Conservation (phyloP, 1,140 invertebrate genomes). For the Procambarus clarkii region DNA sequence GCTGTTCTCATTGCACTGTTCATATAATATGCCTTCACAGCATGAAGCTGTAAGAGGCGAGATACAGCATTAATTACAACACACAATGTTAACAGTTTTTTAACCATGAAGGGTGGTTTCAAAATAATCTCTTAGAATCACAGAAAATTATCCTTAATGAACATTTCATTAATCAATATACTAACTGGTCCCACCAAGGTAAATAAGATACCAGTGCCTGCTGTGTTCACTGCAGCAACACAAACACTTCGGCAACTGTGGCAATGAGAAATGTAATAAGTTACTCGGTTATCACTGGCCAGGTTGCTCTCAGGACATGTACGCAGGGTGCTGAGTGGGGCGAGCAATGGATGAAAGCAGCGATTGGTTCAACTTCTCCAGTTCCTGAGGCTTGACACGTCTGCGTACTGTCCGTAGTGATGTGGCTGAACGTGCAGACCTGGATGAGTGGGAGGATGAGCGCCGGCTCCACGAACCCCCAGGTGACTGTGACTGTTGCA, state of each 20-base stretch:
- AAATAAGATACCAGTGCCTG: not conserved
- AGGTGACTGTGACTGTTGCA: not conserved
- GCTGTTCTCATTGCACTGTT: too few relatives aligned
- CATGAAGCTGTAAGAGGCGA: too few relatives aligned
- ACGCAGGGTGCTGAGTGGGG: not conserved
- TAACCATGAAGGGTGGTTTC: too few relatives aligned
- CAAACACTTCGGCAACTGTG: not conserved
- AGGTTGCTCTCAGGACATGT: not conserved
- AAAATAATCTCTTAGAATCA: too few relatives aligned
- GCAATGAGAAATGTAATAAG: not conserved
- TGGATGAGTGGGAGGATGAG: conserved; percentile 14
- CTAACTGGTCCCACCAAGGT: not conserved
- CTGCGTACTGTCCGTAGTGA: conserved; percentile 5
- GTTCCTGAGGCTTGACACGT: conserved; percentile 33
- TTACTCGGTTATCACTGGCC: not conserved
- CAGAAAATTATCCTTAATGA: too few relatives aligned
- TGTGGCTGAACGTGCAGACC: conserved; percentile 4
- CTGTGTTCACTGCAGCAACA: not conserved
- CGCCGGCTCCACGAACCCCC: not conserved
- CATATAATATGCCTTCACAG: too few relatives aligned
- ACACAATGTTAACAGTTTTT: too few relatives aligned
- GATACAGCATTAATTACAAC: too few relatives aligned
- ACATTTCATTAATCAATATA: too few relatives aligned
- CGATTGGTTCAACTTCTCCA: conserved; percentile 16
- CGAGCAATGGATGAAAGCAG: not conserved